Percentiles rank a stretch among this genome's conserved stretches.
Evolutionary conservation across 2,888 invertebrate species (phyloP).

Genomic region (Peribatodes rhomboidaria): DNA sequence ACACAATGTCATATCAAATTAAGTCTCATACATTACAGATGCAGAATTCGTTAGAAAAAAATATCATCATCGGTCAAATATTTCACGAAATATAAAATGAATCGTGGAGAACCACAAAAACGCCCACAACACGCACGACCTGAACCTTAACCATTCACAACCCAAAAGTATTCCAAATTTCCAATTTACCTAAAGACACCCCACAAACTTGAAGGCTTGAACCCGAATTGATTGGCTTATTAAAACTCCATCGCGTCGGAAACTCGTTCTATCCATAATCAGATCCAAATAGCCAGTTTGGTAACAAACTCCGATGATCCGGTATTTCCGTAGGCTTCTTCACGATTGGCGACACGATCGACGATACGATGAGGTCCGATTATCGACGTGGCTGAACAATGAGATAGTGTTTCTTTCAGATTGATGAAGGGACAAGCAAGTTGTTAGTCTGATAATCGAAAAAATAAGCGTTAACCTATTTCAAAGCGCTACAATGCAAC

Average conservation of each 20-base stretch:
- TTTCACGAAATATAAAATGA: too few relatives aligned
- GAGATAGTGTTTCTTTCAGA: too few relatives aligned
- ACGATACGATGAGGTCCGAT: neutral
- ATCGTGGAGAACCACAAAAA: too few relatives aligned
- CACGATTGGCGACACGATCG: constrained; percentile 5
- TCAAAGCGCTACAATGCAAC: too few relatives aligned
- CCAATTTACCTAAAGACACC: neutral
- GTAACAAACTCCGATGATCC: constrained; percentile 60
- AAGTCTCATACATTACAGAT: too few relatives aligned
- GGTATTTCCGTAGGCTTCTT: constrained; percentile 52
- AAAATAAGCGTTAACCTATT: too few relatives aligned
- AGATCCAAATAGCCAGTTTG: constrained; percentile 40
- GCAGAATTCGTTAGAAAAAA: too few relatives aligned
- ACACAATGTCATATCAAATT: too few relatives aligned
- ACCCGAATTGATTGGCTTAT: constrained; percentile 31
- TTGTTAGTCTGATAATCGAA: too few relatives aligned
- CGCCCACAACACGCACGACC: neutral
- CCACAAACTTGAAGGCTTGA: constrained; percentile 13
- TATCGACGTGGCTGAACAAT: neutral
- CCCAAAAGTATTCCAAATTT: neutral
- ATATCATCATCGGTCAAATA: too few relatives aligned
- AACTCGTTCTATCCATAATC: constrained; percentile 39
- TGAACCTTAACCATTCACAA: neutral
- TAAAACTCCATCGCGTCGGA: constrained; percentile 28
- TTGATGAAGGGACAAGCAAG: too few relatives aligned